These are phyloP conservation scores for Cosmopolites sordidus DNA, from an alignment of 2,888 invertebrate species.

Conservation along the genomic window DNA sequence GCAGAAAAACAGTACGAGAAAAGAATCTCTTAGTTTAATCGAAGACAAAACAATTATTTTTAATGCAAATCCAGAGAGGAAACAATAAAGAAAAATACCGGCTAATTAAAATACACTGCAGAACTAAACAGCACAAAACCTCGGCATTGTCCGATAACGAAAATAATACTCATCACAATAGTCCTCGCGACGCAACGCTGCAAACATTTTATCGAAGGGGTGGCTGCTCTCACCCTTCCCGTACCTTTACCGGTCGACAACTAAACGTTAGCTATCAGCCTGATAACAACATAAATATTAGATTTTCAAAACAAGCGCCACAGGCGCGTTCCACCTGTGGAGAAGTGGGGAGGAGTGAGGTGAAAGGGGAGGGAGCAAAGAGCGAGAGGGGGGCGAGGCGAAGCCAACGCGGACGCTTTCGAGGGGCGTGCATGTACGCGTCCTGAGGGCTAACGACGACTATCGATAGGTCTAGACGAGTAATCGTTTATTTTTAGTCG, in stretches of 20 bases:
- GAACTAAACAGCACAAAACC: too few relatives aligned
- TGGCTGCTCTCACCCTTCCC: neutral
- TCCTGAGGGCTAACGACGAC: neutral
- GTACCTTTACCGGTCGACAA: conserved; percentile 5
- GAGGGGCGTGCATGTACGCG: conserved; percentile 1
- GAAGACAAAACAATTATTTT: too few relatives aligned
- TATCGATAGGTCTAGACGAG: too few relatives aligned
- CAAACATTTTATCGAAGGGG: neutral
- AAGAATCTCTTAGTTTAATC: too few relatives aligned
- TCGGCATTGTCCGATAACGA: too few relatives aligned
- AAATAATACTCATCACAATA: too few relatives aligned
- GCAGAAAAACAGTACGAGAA: too few relatives aligned
- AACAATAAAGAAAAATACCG: too few relatives aligned
- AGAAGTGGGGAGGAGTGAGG: conserved; percentile 4
- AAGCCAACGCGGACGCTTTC: neutral
- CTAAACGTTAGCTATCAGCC: conserved; percentile 20
- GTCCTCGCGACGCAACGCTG: too few relatives aligned
- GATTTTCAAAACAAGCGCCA: conserved; percentile 25
- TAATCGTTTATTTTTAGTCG: too few relatives aligned
- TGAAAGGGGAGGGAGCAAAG: conserved; percentile 5
- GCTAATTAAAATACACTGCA: too few relatives aligned
- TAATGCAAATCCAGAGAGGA: too few relatives aligned
- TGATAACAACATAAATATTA: conserved; percentile 29
- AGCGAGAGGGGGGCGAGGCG: neutral
- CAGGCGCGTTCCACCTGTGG: conserved; percentile 16